Conservation (phyloP, 2,888 invertebrate species). For the Tenthredo livida region DNA sequence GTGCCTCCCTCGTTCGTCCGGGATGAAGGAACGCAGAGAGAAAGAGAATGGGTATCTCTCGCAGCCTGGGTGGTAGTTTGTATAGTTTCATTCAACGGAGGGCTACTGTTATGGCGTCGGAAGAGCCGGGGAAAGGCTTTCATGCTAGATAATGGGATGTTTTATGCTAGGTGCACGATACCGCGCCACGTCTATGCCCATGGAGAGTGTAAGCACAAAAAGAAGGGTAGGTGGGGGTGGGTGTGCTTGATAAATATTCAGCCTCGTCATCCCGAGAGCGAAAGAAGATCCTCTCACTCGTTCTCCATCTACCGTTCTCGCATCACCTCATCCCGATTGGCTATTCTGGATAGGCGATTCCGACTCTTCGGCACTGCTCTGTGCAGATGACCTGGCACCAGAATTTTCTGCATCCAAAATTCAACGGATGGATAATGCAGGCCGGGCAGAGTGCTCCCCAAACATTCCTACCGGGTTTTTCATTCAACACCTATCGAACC, state of each 20-base stretch:
- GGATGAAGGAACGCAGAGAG: conserved; percentile 1
- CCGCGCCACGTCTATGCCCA: conserved; percentile 50
- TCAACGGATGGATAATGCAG: conserved; percentile 45
- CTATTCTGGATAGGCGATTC: conserved; percentile 30
- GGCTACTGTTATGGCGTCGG: conserved; percentile 44
- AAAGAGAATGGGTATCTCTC: conserved; percentile 15
- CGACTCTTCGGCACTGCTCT: conserved; percentile 5
- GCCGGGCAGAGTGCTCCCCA: conserved; percentile 26
- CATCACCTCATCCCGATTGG: conserved; percentile 32
- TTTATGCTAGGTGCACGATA: conserved; percentile 63
- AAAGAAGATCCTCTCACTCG: background rate
- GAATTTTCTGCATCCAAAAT: conserved; percentile 39
- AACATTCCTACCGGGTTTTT: conserved; percentile 40
- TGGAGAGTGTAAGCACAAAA: conserved; percentile 41
- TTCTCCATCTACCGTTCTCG: background rate
- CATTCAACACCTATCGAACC: background rate
- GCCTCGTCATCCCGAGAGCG: conserved; percentile 56
- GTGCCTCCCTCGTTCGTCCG: conserved; percentile 4
- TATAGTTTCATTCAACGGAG: conserved; percentile 53
- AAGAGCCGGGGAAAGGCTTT: conserved; percentile 60
- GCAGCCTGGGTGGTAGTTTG: conserved; percentile 32
- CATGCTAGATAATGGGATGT: conserved; percentile 66
- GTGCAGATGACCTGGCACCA: conserved; percentile 17
- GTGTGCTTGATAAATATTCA: conserved; percentile 66
- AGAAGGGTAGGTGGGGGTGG: conserved; percentile 29